Base-by-base conservation (phyloP, 2,797 vertebrate genomes). In the Sebastes nivosus region DNA sequence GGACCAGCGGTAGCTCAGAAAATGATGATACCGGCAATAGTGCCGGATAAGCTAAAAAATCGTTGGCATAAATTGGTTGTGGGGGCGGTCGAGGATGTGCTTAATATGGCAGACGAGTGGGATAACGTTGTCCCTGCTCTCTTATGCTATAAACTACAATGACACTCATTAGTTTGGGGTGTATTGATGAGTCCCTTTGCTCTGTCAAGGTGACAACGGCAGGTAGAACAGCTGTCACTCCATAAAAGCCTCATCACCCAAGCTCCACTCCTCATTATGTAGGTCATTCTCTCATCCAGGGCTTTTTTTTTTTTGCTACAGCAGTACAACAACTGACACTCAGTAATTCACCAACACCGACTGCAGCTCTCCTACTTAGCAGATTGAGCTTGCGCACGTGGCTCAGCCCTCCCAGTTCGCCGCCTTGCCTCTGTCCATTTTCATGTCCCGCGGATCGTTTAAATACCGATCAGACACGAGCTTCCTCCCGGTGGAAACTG, bases 181-280 rank as follows among this genome's bases (percentile, higher is more conserved):
- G 90, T 92, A 87, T 92, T 90, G 90, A 92, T 81, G 89, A 94
- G 90, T 90, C 89, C 86, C 92, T 93, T 91, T 89, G 87, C 90
- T 84, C 86, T 78, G 88, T 93, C 92, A 93, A 92, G 93, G 93
- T 94, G 93, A 93, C 80, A 75, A 55, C 55, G 82, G 77, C 92
- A 93, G 93, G 92, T 93, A 87, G 90, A 94, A 88, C 93, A 94
- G 93, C 92, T 94, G 93, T 93, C 93, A 90, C 86, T 93, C 93
- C 86, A 93, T 94, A 92, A 94, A 94, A 93, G 91, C 89, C 86
- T 89, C 88, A 88, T 90, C 86, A 82, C 82, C 88, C 81, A 24
- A 83, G 88, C 86, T 67, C 87, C 65, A 36, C 88, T 88, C 70
- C 87, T 93, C 91, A 91, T 91, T 94, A 93, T 93, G 68, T 93